Conservation (phyloP, 2,888 invertebrate species). For the Eupithecia subumbrata region DNA sequence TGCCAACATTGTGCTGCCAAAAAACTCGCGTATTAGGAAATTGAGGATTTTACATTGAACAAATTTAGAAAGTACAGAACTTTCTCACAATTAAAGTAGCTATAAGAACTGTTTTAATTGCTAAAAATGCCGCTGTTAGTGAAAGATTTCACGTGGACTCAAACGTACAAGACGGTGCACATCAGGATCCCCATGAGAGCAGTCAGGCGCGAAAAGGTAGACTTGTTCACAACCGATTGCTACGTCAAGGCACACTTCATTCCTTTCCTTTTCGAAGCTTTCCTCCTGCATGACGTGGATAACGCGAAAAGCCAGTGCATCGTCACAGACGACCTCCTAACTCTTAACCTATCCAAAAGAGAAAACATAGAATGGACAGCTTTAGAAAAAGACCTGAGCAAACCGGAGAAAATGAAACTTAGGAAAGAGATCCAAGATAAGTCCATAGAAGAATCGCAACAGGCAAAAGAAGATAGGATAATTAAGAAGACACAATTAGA, state of each 20-base stretch:
- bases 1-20: not conserved
- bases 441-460: slow-evolving; percentile 81
- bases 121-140: slow-evolving; percentile 88
- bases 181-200: slow-evolving; percentile 87
- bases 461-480: slow-evolving; percentile 78
- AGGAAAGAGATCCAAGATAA: slow-evolving; percentile 84
- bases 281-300: slow-evolving; percentile 86
- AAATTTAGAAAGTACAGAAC: too few relatives aligned
- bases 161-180: slow-evolving; percentile 85
- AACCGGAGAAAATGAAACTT: slow-evolving; percentile 81
- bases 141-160: slow-evolving; percentile 90
- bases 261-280: slow-evolving; percentile 90
- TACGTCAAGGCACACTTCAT: slow-evolving; percentile 90
- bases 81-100: not conserved
- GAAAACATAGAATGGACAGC: slow-evolving; percentile 82
- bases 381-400: slow-evolving; percentile 83
- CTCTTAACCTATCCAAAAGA: slow-evolving; percentile 87
- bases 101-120: not conserved
- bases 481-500: slow-evolving; percentile 83
- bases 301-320: slow-evolving; percentile 86
- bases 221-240: slow-evolving; percentile 87
- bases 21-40: not conserved
- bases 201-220: slow-evolving; percentile 85
- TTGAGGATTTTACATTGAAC: not conserved
- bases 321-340: slow-evolving; percentile 84